Conservation (phyloP, 2,888 invertebrate species). For the Melanchra persicariae region DNA sequence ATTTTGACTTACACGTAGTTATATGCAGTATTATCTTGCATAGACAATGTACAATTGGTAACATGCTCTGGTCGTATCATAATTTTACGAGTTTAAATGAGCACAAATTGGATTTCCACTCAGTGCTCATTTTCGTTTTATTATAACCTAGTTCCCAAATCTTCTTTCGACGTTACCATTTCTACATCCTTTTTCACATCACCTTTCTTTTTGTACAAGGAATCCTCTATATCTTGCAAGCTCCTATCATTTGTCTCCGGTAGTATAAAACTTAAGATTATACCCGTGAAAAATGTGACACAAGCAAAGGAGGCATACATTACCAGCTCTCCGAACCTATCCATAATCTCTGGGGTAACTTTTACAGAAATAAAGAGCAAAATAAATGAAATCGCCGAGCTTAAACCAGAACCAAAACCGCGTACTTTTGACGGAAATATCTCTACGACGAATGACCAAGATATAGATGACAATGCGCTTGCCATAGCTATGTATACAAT, state of each 20-base stretch:
- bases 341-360: conserved; percentile 72
- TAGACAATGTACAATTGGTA: too few species aligned
- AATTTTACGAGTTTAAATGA: too few species aligned
- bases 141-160: too few species aligned
- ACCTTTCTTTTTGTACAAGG: conserved; percentile 63
- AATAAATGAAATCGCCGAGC: conserved; percentile 71
- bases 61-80: too few species aligned
- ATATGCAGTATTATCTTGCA: too few species aligned
- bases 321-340: conserved; percentile 66
- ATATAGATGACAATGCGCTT: conserved; percentile 68
- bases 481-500: conserved; percentile 71
- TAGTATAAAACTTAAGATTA: conserved; percentile 71
- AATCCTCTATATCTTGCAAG: conserved; percentile 92
- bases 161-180: background rate
- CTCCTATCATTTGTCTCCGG: conserved; percentile 90
- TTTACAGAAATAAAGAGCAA: conserved; percentile 76
- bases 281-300: conserved; percentile 65
- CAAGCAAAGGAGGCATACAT: conserved; percentile 73
- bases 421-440: conserved; percentile 76
- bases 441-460: conserved; percentile 78
- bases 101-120: too few species aligned
- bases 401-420: conserved; percentile 77
- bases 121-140: too few species aligned
- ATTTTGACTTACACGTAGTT: too few species aligned
- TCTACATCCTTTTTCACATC: conserved; percentile 5